These are phyloP conservation scores for Herpetotheres cachinnans DNA, from an alignment of 2,113 vertebrate genomes.

Conservation along the genomic window DNA sequence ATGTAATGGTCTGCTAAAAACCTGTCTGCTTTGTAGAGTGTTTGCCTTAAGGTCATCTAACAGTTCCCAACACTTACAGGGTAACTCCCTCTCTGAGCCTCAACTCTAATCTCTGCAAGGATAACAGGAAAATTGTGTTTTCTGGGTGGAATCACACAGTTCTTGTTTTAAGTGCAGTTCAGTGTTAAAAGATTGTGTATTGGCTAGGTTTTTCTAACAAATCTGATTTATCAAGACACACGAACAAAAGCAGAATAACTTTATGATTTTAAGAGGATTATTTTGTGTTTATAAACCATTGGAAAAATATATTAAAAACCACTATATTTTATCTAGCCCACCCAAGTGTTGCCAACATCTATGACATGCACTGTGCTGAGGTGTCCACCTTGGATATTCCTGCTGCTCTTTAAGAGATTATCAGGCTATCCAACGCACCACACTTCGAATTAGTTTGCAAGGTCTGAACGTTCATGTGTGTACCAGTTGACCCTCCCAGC, in stretches of 20 bases:
- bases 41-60: neutral
- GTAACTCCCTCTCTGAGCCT: neutral
- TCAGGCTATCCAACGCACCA: neutral
- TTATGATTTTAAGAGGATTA: neutral
- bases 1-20: neutral
- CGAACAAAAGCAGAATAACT: rapidly evolving
- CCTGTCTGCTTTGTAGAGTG: neutral
- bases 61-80: neutral
- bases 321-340: neutral
- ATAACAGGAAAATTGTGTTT: neutral
- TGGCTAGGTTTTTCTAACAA: neutral
- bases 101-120: neutral
- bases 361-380: neutral
- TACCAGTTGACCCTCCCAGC: neutral
- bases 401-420: neutral
- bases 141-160: neutral
- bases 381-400: neutral
- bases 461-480: neutral
- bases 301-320: neutral
- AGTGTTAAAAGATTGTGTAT: neutral
- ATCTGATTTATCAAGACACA: neutral
- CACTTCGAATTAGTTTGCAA: neutral
- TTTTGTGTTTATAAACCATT: neutral
- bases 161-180: neutral
- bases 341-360: neutral